Evolutionary conservation across 2,888 invertebrate species (phyloP), one percentile per base, ranked within the genome.

Genomic region (Stenolophus ochropezus): DNA sequence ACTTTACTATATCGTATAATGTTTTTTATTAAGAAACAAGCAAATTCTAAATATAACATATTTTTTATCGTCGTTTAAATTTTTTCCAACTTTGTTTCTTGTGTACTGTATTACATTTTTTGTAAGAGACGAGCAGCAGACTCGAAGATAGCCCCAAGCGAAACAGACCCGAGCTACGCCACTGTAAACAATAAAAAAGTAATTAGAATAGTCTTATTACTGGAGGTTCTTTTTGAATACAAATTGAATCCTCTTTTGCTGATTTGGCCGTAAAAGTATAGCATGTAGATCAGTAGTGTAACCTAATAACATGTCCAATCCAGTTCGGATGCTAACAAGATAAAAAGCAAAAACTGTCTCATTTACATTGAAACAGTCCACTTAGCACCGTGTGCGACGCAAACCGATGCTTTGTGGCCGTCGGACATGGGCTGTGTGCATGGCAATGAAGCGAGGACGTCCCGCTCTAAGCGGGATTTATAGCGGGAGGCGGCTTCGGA

Each of bases 311-410:
- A 23, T 8, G 21, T 56, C 25, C 49, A 21, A 61, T 61, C 49
- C 61, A 49, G 23, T 77, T 47, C 21, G 47, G 61, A 20, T 77
- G 2, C 33, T 42, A 77, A 77, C 77, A 47, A 61, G 65, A 77
- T 77, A 77, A 79, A 79, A 79, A 79, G 79, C 71, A 79, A 71
- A 79, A 79, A 79, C 53, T 77, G 4, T 14, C 79, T 79, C 49
- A 79, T 79, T 79, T 79, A 71, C 79, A 79, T 79, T 71, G 27
- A 79, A 79, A 79, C 79, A 79, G 71, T 53, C 79, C 79, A 79
- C 79, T 79, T 79, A 79, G 53, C 79, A 79, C 51, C 27, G 18
- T 16, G 53, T 58, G 61, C 49, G 33, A n/a, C 73, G 27, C 77
- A 65, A 77, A 79, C 79, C 51, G 71, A 78, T 78, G 78, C 78